Conservation (phyloP, 2,888 invertebrate species). For the Rambutsinella grinnellia region DNA sequence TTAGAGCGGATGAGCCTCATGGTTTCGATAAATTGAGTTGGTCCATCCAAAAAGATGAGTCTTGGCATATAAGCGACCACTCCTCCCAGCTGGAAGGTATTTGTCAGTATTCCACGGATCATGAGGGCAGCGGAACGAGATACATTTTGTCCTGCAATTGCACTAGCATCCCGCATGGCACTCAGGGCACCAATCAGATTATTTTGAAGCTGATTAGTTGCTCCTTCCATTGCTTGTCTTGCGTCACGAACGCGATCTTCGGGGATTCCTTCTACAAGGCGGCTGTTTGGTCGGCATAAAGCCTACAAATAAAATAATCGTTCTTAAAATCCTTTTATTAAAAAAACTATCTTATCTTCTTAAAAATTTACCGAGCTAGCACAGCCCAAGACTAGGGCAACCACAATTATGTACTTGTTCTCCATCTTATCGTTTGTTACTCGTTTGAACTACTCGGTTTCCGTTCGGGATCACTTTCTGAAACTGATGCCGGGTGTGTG, state of each 20-base stretch:
- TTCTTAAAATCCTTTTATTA: not conserved
- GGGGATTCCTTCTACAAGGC: conserved; percentile 3
- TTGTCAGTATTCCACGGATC: conserved; percentile 62
- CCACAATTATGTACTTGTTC: conserved; percentile 51
- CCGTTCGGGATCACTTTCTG: not conserved
- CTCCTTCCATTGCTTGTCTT: conserved; percentile 62
- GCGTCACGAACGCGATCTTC: conserved; percentile 57
- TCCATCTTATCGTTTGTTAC: conserved; percentile 61
- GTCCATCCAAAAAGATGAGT: conserved; percentile 65
- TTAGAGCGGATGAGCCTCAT: conserved; percentile 64
- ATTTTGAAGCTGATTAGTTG: conserved; percentile 56
- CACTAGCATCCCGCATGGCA: conserved; percentile 60
- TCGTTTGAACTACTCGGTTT: not conserved
- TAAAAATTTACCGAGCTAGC: conserved; percentile 54
- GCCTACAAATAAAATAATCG: conserved; percentile 2
- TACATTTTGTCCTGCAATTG: conserved; percentile 63
- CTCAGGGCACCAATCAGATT: conserved; percentile 62
- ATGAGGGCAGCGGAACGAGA: conserved; percentile 62
- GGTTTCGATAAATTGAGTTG: conserved; percentile 65
- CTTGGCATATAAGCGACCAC: conserved; percentile 66
- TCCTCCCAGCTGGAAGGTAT: conserved; percentile 61
- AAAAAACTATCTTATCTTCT: not conserved
- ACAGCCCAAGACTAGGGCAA: conserved; percentile 60
- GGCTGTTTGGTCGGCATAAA: conserved; percentile 12
- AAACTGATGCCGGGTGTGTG: conserved; percentile 12